Percentiles rank a stretch among this genome's conserved stretches.
phyloP scores from a whole-genome alignment of 2,113 vertebrate species.

The Chionodraco myersi region DNA sequence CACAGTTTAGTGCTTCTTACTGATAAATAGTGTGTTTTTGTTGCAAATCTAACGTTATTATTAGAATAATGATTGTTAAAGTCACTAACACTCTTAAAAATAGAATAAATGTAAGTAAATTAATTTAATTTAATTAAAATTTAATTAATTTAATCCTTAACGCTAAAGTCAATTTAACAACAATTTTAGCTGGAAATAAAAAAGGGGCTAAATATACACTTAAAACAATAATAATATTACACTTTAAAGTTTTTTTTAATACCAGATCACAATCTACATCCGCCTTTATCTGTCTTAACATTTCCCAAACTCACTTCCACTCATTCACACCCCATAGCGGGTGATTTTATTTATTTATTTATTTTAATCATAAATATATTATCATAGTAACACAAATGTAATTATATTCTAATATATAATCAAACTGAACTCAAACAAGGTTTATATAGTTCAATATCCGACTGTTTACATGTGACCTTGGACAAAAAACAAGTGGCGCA shows the following conservation, averaged over 20 bases:
- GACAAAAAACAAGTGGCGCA: slow-evolving; percentile 3
- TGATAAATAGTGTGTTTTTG: too few relatives aligned
- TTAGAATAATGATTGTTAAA: slow-evolving; percentile 48
- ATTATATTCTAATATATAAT: slow-evolving; percentile 32
- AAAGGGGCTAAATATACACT: background rate
- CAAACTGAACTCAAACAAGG: slow-evolving; percentile 11
- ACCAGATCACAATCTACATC: slow-evolving; percentile 15
- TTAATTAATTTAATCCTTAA: slow-evolving; percentile 21
- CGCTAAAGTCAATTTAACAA: background rate
- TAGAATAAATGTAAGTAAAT: background rate
- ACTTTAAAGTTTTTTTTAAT: background rate
- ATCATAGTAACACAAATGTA: slow-evolving; percentile 25
- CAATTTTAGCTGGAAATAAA: too few relatives aligned
- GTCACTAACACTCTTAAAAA: background rate
- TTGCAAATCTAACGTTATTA: background rate
- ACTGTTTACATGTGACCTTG: slow-evolving; percentile 14
- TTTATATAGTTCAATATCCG: background rate
- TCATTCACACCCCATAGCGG: background rate
- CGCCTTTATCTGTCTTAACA: slow-evolving; percentile 1
- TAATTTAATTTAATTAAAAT: too few relatives aligned
- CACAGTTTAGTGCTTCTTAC: too few relatives aligned
- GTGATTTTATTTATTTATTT: too few relatives aligned
- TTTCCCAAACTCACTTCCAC: slow-evolving; percentile 11
- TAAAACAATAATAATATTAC: too few relatives aligned
- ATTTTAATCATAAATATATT: slow-evolving; percentile 44